Base-by-base conservation (phyloP, 2,888 invertebrate genomes). In the Drepana falcataria region DNA sequence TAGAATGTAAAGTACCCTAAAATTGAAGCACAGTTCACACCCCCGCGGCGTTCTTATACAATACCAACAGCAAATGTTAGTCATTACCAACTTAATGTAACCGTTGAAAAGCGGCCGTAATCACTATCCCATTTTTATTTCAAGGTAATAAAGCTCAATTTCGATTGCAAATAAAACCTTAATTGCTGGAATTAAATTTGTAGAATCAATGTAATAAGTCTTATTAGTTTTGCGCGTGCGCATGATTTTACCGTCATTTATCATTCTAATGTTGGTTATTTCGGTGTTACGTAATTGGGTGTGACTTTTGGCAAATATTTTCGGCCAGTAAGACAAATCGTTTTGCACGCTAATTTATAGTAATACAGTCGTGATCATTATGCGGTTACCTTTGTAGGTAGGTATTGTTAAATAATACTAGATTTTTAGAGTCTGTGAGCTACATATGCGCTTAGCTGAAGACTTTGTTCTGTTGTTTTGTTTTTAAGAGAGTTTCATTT, bases 221-320 rank as follows among this genome's bases (percentile, higher is more conserved):
- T 55, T 64, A 64, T 64, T 61, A 64, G 56, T 35, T 54, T 56
- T 60, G 64, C 61, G 64, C 66, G 68, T 68, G 69, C 60, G 51
- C 57, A 47, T 53, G 52, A 56, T 61, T 61, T 60, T 52, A 51
- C 53, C 35, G 53, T 68, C 66, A 69, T 69, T 58, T 49, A 69
- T 69, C 69, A 68, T 60, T 56, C 2, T 66, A 64, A 69, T 63
- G 59, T 37, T 53, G 53, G 59, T 55, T 62, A 68, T 69, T 66
- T 63, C 57, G 56, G n/a, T 7, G 59, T 68, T 69, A 69, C 64
- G 61, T 68, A 68, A 68, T 62, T 68, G 64, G 60, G 34, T 37
- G 51, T 63, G 65, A 58, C 57, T 63, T 69, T 62, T 59, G 59
- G 60, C 59, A 63, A 68, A 70, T 65, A 65, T 68, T 64, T 68